Percentiles rank a stretch among this genome's conserved stretches.
phyloP scores from a whole-genome alignment of 2,888 invertebrate genomes.

The Drosophila eohydei region DNA sequence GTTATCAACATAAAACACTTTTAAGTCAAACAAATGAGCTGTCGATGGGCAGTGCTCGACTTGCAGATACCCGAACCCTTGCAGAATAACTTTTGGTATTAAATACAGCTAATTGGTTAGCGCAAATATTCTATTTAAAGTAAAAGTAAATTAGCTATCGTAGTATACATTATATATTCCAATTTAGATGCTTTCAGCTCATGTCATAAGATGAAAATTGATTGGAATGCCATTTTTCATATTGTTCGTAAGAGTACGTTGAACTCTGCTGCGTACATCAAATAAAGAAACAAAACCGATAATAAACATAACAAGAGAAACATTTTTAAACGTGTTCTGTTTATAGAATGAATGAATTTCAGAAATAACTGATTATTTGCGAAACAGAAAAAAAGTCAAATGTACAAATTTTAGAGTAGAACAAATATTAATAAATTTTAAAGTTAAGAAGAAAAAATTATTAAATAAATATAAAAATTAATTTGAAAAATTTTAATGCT shows the following conservation, averaged over 20 bases:
- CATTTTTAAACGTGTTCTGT: conserved; percentile 42
- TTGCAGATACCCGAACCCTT: neutral
- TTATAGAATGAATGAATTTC: conserved; percentile 30
- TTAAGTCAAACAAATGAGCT: neutral
- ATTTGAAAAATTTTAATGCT: too few species aligned
- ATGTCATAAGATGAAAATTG: neutral
- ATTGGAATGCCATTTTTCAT: neutral
- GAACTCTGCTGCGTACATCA: conserved; percentile 13
- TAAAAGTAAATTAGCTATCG: neutral
- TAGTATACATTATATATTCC: neutral
- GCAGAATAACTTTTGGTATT: neutral
- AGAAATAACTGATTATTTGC: neutral
- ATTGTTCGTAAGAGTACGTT: conserved; percentile 21
- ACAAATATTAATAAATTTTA: too few species aligned
- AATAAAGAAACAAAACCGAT: conserved; percentile 8
- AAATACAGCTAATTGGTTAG: too few species aligned
- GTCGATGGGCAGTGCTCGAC: neutral
- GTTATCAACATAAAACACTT: neutral
- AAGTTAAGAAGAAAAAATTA: too few species aligned
- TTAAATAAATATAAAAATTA: too few species aligned
- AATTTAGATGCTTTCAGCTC: neutral
- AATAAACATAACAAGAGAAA: conserved; percentile 17
- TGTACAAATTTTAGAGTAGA: too few species aligned
- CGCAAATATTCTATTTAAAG: neutral
- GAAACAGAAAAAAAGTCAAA: neutral